These are phyloP conservation scores for Eugnorisma glareosa DNA, from an alignment of 2,888 invertebrate genomes.

Conservation along the genomic window DNA sequence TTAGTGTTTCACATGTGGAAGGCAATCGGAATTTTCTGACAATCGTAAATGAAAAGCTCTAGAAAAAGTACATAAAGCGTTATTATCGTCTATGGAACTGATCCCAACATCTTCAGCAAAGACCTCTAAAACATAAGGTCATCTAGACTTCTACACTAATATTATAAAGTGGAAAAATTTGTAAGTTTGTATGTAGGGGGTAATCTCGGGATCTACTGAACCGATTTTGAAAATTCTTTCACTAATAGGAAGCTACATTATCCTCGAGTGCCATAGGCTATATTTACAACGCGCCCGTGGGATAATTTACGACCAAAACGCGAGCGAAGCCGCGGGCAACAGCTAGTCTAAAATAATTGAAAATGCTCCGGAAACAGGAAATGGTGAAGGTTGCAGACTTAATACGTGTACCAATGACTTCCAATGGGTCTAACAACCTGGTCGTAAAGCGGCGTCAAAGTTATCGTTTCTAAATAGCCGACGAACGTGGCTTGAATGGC, in stretches of 20 bases:
- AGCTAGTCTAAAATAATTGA: constrained; percentile 44
- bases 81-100: background rate
- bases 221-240: no score
- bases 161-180: no score
- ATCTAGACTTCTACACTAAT: no score
- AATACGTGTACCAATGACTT: constrained; percentile 30
- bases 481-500: constrained; percentile 52
- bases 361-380: constrained; percentile 55
- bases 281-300: no score
- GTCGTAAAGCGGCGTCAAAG: constrained; percentile 50
- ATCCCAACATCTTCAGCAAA: background rate
- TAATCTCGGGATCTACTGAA: no score
- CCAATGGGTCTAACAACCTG: constrained; percentile 54
- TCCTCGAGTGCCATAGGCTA: no score
- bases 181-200: no score
- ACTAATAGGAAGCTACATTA: no score
- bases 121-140: constrained; percentile 45
- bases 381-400: constrained; percentile 38
- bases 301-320: no score
- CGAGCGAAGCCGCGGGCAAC: no score
- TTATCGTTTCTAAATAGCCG: constrained; percentile 57
- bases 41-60: background rate
- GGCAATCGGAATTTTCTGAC: background rate
- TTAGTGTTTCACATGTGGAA: background rate
- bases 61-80: no score